Evolutionary conservation across 2,888 invertebrate species (phyloP).

Genomic region (Pecten maximus): DNA sequence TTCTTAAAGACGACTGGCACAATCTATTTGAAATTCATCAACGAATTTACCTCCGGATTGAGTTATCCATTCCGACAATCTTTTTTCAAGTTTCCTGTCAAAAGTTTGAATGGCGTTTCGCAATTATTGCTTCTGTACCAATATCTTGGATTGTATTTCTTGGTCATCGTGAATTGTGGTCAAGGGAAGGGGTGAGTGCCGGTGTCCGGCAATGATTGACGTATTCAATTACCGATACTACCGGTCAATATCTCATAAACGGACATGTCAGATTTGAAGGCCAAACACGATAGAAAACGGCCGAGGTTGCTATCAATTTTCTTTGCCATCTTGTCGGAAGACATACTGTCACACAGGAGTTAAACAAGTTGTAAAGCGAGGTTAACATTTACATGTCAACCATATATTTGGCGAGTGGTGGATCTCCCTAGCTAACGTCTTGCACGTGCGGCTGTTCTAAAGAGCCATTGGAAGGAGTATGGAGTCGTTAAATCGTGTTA

Average conservation of each 20-base stretch:
- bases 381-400: neutral
- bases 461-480: neutral
- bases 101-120: neutral
- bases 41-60: neutral
- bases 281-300: conserved; percentile 30
- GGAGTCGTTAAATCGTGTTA: neutral
- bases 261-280: conserved; percentile 33
- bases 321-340: neutral
- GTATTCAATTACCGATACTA: conserved; percentile 18
- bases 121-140: neutral
- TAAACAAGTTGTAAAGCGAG: neutral
- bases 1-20: no score
- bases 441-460: no score
- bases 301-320: conserved; percentile 1
- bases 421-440: neutral
- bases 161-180: neutral
- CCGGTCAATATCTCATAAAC: neutral
- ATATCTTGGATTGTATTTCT: neutral
- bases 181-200: neutral
- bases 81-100: neutral
- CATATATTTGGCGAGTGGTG: neutral
- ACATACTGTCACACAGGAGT: neutral
- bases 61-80: neutral
- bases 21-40: neutral
- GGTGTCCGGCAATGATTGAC: neutral